Evolutionary conservation across 2,888 invertebrate species (phyloP), one percentile per base, ranked within the genome.

Genomic region (Branchellion lobata): DNA sequence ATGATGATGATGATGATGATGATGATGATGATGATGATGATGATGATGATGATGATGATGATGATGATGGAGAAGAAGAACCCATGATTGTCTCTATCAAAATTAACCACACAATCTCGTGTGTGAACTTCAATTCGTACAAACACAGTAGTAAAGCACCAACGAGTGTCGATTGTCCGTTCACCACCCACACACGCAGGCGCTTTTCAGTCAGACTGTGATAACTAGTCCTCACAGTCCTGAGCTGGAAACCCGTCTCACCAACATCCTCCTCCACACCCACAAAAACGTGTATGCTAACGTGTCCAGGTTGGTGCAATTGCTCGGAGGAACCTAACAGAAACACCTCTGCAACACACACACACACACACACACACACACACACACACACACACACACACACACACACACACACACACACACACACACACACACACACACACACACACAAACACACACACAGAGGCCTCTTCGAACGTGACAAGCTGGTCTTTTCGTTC

Each of bases 401-500:
- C n/a, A n/a, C n/a, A n/a, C n/a, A n/a, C n/a, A n/a, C n/a, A n/a
- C n/a, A n/a, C n/a, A n/a, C n/a, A n/a, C n/a, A n/a, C n/a, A n/a
- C n/a, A n/a, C n/a, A n/a, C n/a, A n/a, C n/a, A n/a, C n/a, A n/a
- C n/a, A n/a, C 5, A 40, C 40, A 40, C 40, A 40, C 40, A 40
- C 5, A 40, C 40, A 40, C 40, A 8, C 40, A 5, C 40, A 5
- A 14, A 5, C 8, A 8, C 14, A 77, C 80, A 74, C 82, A 11
- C 83, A 85, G 87, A 81, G 88, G 87, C 78, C 83, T 88, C 79
- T 88, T 88, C 85, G 88, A 88, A 84, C 87, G 87, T 82, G 87
- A 88, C 83, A 88, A 88, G 82, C 83, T 88, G 1, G 86, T 88
- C 3, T 88, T 88, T 84, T 87, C 87, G 51, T 88, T 95, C 85